Conservation (phyloP, 2,113 vertebrate genomes). For the Rostratula benghalensis region DNA sequence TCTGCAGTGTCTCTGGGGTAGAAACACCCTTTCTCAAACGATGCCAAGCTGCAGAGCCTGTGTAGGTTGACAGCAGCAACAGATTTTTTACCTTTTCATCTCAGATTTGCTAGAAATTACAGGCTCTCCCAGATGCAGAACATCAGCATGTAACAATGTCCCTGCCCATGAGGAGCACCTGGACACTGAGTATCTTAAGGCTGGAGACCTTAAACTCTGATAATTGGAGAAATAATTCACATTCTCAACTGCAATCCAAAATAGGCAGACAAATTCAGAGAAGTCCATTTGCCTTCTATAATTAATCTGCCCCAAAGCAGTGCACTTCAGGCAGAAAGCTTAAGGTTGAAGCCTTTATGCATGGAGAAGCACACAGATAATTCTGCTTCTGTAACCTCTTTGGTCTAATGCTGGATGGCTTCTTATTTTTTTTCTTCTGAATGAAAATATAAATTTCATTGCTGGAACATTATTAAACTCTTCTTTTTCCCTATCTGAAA, state of each 20-base stretch:
- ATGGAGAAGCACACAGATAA: not conserved
- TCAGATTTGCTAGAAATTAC: not conserved
- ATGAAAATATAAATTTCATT: not conserved
- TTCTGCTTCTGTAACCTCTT: not conserved
- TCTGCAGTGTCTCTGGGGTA: not conserved
- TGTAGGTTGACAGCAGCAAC: rapidly evolving
- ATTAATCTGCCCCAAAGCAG: not conserved
- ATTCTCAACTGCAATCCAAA: not conserved
- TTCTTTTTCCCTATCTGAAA: not conserved
- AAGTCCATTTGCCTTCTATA: not conserved
- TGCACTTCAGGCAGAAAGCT: not conserved
- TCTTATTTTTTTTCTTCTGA: not conserved
- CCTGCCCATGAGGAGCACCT: not conserved
- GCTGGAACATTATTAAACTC: not conserved
- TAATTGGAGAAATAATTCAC: not conserved
- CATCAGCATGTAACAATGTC: not conserved
- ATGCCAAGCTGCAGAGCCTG: not conserved
- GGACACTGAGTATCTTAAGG: rapidly evolving
- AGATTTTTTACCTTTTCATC: not conserved
- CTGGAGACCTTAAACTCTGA: not conserved
- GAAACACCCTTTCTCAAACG: not conserved
- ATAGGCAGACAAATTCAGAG: not conserved
- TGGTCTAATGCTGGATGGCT: not conserved
- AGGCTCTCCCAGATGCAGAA: not conserved
- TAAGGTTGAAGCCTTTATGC: not conserved